Evolutionary conservation across 2,888 invertebrate genomes (phyloP).

Genomic region (Pyrrhia umbra): DNA sequence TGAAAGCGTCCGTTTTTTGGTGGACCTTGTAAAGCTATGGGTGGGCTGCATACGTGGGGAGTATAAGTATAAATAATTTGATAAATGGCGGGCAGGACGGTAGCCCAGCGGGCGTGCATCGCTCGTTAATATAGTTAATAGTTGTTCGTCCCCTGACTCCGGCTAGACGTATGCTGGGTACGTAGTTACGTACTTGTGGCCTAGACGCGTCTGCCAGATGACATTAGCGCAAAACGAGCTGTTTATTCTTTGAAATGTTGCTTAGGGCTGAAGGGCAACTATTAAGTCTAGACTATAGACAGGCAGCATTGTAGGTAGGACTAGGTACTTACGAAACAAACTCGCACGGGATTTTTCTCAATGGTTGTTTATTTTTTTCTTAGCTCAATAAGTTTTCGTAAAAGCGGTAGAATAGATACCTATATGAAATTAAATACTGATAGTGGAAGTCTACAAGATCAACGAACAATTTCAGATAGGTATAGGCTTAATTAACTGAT

Average conservation of each 20-base stretch:
- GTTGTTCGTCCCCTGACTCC: constrained; percentile 65
- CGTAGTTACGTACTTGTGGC: not conserved
- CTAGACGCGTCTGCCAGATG: constrained; percentile 27
- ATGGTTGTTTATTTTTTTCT: too few species aligned
- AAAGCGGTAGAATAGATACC: too few species aligned
- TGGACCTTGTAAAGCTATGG: constrained; percentile 71
- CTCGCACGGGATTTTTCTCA: too few species aligned
- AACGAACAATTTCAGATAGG: too few species aligned
- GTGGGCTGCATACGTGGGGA: constrained; percentile 64
- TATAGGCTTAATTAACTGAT: not conserved
- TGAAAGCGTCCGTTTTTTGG: constrained; percentile 60
- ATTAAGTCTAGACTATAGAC: constrained; percentile 22
- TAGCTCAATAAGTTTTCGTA: too few species aligned
- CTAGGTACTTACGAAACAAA: not conserved
- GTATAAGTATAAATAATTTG: constrained; percentile 82
- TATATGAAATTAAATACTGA: too few species aligned
- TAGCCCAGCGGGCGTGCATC: constrained; percentile 79
- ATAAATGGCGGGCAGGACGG: constrained; percentile 79
- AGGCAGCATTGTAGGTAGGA: not conserved
- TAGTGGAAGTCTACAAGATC: too few species aligned
- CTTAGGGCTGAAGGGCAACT: constrained; percentile 8
- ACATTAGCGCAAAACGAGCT: constrained; percentile 17
- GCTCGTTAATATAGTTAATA: constrained; percentile 79
- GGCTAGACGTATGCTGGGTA: constrained; percentile 35
- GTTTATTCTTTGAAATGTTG: constrained; percentile 24